phyloP scores from a whole-genome alignment of 2,797 vertebrate species.

The Allobates femoralis region DNA sequence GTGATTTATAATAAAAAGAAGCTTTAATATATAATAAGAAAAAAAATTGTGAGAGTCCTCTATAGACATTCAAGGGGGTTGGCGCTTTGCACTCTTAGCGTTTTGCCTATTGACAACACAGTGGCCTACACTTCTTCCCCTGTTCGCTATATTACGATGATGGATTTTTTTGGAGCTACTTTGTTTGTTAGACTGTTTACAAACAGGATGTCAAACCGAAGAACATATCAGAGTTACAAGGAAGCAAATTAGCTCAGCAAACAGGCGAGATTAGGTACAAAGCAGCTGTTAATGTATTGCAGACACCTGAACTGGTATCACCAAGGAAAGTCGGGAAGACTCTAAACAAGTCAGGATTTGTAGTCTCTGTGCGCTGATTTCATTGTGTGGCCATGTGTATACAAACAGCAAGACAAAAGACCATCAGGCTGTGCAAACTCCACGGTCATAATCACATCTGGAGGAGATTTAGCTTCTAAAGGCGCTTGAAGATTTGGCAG shows the following conservation, averaged over 20 bases:
- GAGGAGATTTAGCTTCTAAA: constrained; percentile 24
- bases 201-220: constrained; percentile 44
- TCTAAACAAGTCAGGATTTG: constrained; percentile 32
- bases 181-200: constrained; percentile 51
- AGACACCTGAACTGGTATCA: constrained; percentile 37
- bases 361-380: background rate
- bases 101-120: background rate
- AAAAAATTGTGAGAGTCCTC: background rate
- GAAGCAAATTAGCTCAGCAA: constrained; percentile 53
- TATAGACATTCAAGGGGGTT: background rate
- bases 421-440: constrained; percentile 22
- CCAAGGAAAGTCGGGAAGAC: background rate
- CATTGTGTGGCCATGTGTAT: constrained; percentile 16
- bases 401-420: constrained; percentile 47
- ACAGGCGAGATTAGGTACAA: constrained; percentile 54
- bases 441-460: constrained; percentile 28
- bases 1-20: background rate
- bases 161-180: constrained; percentile 1
- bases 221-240: constrained; percentile 49
- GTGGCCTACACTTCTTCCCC: constrained; percentile 17
- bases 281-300: constrained; percentile 55
- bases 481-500: background rate
- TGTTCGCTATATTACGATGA: background rate
- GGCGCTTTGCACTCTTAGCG: background rate
- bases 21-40: background rate